Conservation (phyloP, 2,888 invertebrate genomes). For the Cephus rjabovi region DNA sequence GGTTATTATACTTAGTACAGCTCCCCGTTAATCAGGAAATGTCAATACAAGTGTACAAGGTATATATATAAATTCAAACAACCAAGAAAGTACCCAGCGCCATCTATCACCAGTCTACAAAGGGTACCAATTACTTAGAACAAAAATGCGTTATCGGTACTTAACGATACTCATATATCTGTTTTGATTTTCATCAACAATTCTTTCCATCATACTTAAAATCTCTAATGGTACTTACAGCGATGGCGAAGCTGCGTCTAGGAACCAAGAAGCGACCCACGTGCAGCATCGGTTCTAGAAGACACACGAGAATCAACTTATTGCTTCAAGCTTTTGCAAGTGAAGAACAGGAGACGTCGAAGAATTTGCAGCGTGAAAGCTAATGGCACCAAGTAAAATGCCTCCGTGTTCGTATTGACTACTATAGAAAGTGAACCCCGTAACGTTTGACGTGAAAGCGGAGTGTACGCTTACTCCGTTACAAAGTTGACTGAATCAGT, state of each 20-base stretch:
- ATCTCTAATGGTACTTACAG: neutral
- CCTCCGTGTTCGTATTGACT: neutral
- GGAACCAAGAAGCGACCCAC: constrained; percentile 22
- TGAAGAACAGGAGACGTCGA: neutral
- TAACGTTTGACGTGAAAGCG: neutral
- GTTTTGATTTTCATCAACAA: neutral
- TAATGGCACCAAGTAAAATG: neutral
- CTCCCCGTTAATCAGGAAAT: neutral
- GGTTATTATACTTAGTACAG: neutral
- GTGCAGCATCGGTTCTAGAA: constrained; percentile 31
- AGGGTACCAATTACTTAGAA: neutral
- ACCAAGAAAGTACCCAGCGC: neutral
- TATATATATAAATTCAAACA: neutral
- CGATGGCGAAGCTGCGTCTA: neutral
- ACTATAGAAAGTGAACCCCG: neutral
- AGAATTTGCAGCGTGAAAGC: neutral
- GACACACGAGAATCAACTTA: neutral
- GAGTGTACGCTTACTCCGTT: constrained; percentile 16
- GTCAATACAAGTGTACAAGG: neutral
- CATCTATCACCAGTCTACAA: neutral
- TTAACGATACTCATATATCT: neutral
- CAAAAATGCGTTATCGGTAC: no score
- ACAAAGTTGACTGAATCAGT: constrained; percentile 40
- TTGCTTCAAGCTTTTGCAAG: neutral
- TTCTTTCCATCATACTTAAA: neutral